A percentile compares a stretch with the other conserved stretches of the same genome.
Evolutionary conservation across 2,888 invertebrate species (phyloP).

Genomic region (Serripes groenlandicus): DNA sequence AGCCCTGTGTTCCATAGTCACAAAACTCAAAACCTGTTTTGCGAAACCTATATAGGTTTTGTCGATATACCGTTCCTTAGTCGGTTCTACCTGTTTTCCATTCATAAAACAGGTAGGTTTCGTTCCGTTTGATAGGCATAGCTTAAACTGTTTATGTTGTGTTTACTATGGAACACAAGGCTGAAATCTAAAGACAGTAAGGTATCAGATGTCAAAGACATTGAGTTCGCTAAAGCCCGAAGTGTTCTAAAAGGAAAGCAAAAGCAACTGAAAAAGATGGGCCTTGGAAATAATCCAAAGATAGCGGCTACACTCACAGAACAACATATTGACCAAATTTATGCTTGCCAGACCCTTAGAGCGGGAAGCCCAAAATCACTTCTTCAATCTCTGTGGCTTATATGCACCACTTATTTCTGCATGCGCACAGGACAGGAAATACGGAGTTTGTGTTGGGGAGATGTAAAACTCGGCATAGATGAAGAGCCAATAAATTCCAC

Average conservation of each 20-base stretch:
- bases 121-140: too few relatives aligned
- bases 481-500: conserved; percentile 47
- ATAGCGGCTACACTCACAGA: conserved; percentile 7
- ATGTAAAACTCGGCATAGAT: conserved; percentile 35
- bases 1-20: too few relatives aligned
- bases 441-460: conserved; percentile 41
- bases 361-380: conserved; percentile 22
- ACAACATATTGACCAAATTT: neutral
- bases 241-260: conserved; percentile 70
- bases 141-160: too few relatives aligned
- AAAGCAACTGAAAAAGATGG: conserved; percentile 66
- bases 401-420: conserved; percentile 47
- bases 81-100: too few relatives aligned
- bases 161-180: too few relatives aligned
- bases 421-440: conserved; percentile 39
- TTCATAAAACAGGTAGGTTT: too few relatives aligned
- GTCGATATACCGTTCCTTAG: too few relatives aligned
- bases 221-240: too few relatives aligned
- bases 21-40: too few relatives aligned
- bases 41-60: too few relatives aligned
- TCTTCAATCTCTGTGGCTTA: conserved; percentile 35
- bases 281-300: conserved; percentile 69
- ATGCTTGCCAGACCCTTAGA: conserved; percentile 1
- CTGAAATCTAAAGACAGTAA: too few relatives aligned
- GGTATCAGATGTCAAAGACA: too few relatives aligned